Base-by-base conservation (phyloP, 1,140 invertebrate genomes). In the Bombus breviceps region DNA sequence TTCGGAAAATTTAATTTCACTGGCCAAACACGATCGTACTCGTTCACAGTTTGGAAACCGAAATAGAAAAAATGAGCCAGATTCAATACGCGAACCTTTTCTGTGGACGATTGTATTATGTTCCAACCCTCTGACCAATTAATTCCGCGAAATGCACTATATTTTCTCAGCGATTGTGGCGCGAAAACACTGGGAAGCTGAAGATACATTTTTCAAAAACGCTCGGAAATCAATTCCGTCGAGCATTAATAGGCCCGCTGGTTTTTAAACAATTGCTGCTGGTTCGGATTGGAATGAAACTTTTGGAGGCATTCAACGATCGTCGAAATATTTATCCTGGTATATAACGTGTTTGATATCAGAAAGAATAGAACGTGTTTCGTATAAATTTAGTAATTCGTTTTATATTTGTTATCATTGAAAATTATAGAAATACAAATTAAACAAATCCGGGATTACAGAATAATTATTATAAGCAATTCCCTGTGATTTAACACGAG, bases 121-220 rank as follows among this genome's bases (percentile, higher is more conserved):
- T 57, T 72, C 32, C 66, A 28, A 37, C 34, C 34, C 79, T 13
- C 43, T 25, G 34, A 37, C 28, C 68, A 72, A 57, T 57, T 69
- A 81, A 71, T 72, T 71, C 47, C 34, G 1, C 41, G 37, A 53
- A 81, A 81, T 37, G 37, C 32, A 59, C 37, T 22, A 72, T 81
- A 72, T 41, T 32, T 25, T 22, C 64, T n/a, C 76, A 3, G 37
- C 28, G 79, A 81, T 41, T 73, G 57, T n/a, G 4, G 5, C 15
- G 32, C 32, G 12, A 34, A 64, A 73, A 64, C 53, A 22, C 12
- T 39, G 43, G 6, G 13, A 71, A 43, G 10, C 12, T 43, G 39
- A 72, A 18, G 41, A 34, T 74, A 47, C 41, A 47, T 74, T 74
- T 74, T 47, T 47, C 34, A 41, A 41, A 73, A 73, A n/a, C 39